Percentiles rank a stretch among this genome's conserved stretches.
phyloP scores from a whole-genome alignment of 2,888 invertebrate genomes.

The Dinocampus coccinellae region DNA sequence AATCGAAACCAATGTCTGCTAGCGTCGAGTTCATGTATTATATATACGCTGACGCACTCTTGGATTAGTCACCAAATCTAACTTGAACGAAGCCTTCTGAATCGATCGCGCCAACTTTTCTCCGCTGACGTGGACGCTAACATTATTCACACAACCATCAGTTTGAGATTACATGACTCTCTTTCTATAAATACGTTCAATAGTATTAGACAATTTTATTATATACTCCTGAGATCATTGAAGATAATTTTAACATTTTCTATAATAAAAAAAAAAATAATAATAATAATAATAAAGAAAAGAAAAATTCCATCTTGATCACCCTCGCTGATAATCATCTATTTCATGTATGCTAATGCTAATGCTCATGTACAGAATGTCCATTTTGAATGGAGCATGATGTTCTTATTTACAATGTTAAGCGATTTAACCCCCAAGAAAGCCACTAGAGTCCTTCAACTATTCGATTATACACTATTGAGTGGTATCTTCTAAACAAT shows the following conservation, averaged over 20 bases:
- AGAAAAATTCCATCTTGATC: neutral
- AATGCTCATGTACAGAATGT: neutral
- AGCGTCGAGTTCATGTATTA: neutral
- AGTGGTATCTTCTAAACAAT: no score
- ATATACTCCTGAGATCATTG: neutral
- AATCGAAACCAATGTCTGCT: conserved; percentile 7
- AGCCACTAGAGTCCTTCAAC: neutral
- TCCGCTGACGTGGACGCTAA: neutral
- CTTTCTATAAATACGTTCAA: neutral
- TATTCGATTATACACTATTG: neutral
- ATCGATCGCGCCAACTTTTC: conserved; percentile 8
- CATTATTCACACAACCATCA: neutral
- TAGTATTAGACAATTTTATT: neutral
- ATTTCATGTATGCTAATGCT: neutral
- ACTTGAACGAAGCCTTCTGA: neutral
- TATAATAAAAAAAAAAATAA: no score
- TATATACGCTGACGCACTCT: conserved; percentile 14
- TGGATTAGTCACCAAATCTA: conserved; percentile 13
- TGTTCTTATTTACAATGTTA: neutral
- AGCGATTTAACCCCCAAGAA: neutral
- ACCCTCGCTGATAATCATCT: neutral
- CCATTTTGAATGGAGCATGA: neutral
- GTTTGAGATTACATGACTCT: neutral
- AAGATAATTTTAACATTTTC: no score
- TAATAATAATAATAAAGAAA: no score